These are phyloP conservation scores for Pogonophryne albipinna DNA, from an alignment of 2,797 vertebrate species.

Conservation along the genomic window DNA sequence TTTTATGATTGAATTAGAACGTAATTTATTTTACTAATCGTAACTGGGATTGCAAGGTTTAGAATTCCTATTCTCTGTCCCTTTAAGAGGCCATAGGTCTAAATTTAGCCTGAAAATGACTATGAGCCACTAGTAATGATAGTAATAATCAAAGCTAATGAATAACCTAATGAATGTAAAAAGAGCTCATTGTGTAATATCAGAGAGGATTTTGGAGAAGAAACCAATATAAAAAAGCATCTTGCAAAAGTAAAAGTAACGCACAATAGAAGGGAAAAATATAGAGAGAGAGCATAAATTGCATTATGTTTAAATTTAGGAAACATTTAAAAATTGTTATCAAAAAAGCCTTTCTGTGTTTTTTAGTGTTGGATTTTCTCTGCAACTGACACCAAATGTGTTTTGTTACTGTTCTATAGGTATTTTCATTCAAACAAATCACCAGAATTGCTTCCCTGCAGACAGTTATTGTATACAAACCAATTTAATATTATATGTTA, in stretches of 20 bases:
- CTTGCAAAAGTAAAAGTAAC: not conserved
- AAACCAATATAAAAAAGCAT: not conserved
- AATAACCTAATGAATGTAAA: not conserved
- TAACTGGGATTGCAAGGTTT: not conserved
- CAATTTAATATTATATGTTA: slow-evolving; percentile 36
- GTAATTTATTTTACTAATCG: not conserved
- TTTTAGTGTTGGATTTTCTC: not conserved
- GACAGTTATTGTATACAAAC: slow-evolving; percentile 17
- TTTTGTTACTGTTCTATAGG: not conserved
- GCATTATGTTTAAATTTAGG: not conserved
- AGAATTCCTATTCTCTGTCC: not conserved
- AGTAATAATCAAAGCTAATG: not conserved
- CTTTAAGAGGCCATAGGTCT: not conserved
- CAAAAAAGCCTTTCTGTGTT: not conserved
- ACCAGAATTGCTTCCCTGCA: slow-evolving; percentile 9
- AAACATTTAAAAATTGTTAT: too few relatives aligned
- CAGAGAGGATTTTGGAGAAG: not conserved
- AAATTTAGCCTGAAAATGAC: slow-evolving; percentile 6
- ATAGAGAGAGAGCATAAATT: not conserved
- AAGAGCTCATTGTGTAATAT: not conserved
- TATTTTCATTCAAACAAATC: slow-evolving; percentile 22
- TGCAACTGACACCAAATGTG: not conserved
- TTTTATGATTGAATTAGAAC: not conserved
- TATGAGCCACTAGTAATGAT: slow-evolving; percentile 13
- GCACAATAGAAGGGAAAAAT: not conserved